Percentiles rank a stretch among this genome's conserved stretches.
These are phyloP conservation scores for Gisinianus flammeolus DNA, from an alignment of 2,888 invertebrate species.

Conservation along the genomic window DNA sequence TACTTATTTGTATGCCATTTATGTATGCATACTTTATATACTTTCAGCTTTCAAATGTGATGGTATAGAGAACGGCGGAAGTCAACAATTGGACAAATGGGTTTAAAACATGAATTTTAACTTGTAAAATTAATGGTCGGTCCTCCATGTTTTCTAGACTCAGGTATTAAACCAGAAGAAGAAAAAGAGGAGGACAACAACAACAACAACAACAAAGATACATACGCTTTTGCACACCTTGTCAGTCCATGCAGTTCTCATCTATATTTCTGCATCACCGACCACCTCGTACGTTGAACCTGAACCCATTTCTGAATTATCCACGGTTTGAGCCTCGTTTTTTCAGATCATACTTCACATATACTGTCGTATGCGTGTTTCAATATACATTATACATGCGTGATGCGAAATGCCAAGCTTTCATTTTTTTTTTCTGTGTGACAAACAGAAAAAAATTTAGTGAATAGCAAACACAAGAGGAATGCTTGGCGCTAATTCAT, in stretches of 20 bases:
- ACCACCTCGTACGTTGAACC: slow-evolving; percentile 56
- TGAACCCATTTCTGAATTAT: slow-evolving; percentile 45
- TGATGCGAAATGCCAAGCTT: not conserved
- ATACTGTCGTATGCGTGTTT: too few relatives aligned
- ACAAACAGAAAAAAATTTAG: slow-evolving; percentile 1
- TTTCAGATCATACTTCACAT: too few relatives aligned
- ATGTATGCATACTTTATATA: not conserved
- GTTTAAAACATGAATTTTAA: slow-evolving; percentile 33
- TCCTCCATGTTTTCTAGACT: slow-evolving; percentile 17
- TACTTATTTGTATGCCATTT: too few relatives aligned
- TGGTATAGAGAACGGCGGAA: not conserved
- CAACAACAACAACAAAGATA: slow-evolving; percentile 6
- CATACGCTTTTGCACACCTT: slow-evolving; percentile 33
- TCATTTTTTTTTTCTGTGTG: too few relatives aligned
- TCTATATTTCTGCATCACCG: slow-evolving; percentile 54
- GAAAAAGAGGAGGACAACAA: not conserved
- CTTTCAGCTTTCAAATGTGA: not conserved
- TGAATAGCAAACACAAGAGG: not conserved
- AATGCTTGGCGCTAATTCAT: slow-evolving; percentile 11
- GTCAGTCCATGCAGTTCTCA: slow-evolving; percentile 27
- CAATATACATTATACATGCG: not conserved
- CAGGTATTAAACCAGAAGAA: not conserved
- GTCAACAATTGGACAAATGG: slow-evolving; percentile 39
- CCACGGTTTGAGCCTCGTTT: slow-evolving; percentile 41
- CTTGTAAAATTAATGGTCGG: slow-evolving; percentile 31